Evolutionary conservation across 2,888 invertebrate species (phyloP).

Genomic region (Gnatocerus cornutus): DNA sequence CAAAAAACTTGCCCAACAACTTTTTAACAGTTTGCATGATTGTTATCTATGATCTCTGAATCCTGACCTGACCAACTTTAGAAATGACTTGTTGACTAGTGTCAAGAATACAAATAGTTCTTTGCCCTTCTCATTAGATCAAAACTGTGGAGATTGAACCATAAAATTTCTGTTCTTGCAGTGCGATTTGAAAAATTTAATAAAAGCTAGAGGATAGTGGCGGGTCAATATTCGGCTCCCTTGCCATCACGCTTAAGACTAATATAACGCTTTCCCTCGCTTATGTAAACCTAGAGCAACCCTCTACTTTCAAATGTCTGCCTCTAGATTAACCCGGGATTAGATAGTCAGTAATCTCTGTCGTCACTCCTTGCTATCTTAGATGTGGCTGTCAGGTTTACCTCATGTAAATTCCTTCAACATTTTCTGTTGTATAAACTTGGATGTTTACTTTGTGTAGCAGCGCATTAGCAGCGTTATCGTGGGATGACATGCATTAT

Average conservation of each 20-base stretch:
- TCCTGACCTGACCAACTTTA: too few species aligned
- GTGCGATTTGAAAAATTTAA: slow-evolving; percentile 24
- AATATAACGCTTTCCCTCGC: slow-evolving; percentile 23
- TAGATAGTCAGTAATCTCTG: slow-evolving; percentile 39
- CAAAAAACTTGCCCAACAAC: too few species aligned
- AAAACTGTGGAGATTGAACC: too few species aligned
- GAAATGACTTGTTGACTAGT: too few species aligned
- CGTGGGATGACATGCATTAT: too few species aligned
- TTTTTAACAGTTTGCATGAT: too few species aligned
- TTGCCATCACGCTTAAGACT: slow-evolving; percentile 17
- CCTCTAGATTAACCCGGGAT: slow-evolving; percentile 38
- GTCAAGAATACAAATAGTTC: too few species aligned
- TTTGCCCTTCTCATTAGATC: too few species aligned
- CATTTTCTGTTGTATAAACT: slow-evolving; percentile 9
- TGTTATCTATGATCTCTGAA: too few species aligned
- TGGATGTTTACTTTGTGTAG: slow-evolving; percentile 1
- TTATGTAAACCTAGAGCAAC: slow-evolving; percentile 27
- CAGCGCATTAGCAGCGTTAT: background rate
- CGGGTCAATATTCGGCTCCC: slow-evolving; percentile 9
- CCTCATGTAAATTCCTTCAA: slow-evolving; percentile 21
- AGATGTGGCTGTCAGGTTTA: slow-evolving; percentile 33
- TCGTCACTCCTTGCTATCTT: slow-evolving; percentile 26
- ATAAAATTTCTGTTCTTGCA: too few species aligned
- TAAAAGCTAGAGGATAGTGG: background rate
- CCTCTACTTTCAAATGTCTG: slow-evolving; percentile 28